Evolutionary conservation across 2,888 invertebrate species (phyloP).

Genomic region (Epiblema foenella): DNA sequence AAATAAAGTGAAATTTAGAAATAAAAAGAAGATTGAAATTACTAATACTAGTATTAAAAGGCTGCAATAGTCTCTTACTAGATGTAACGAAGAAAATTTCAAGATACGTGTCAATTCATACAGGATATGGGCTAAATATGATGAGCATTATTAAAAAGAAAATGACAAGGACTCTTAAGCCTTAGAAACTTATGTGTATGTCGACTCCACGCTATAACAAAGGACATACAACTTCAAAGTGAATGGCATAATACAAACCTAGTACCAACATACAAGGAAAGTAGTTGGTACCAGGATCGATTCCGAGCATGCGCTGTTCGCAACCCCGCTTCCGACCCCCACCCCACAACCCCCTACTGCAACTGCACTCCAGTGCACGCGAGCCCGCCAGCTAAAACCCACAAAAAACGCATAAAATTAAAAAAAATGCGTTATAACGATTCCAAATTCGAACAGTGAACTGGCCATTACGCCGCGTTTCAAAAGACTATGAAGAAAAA

Average conservation of each 20-base stretch:
- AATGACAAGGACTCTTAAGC: not conserved
- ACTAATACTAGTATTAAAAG: too few relatives aligned
- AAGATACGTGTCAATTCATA: too few relatives aligned
- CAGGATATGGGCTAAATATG: too few relatives aligned
- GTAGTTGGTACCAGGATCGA: slow-evolving; percentile 77
- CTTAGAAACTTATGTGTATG: not conserved
- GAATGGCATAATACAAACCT: slow-evolving; percentile 78
- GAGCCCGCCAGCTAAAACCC: slow-evolving; percentile 65
- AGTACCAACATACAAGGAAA: slow-evolving; percentile 55
- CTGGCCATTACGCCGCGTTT: slow-evolving; percentile 46
- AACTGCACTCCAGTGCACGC: slow-evolving; percentile 83
- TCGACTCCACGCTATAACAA: slow-evolving; percentile 44
- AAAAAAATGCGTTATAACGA: slow-evolving; percentile 22
- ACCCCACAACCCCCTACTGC: slow-evolving; percentile 64
- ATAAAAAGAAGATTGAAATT: too few relatives aligned
- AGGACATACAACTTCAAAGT: slow-evolving; percentile 74
- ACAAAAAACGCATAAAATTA: slow-evolving; percentile 47
- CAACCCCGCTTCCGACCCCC: slow-evolving; percentile 61
- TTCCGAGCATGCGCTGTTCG: slow-evolving; percentile 75
- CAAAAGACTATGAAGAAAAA: slow-evolving; percentile 79
- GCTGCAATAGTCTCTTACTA: too few relatives aligned
- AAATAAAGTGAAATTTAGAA: too few relatives aligned
- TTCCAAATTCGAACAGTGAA: slow-evolving; percentile 28
- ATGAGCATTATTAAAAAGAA: too few relatives aligned
- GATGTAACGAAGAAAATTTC: too few relatives aligned